phyloP scores from a whole-genome alignment of 2,113 vertebrate species.

The Peromyscus maniculatus region DNA sequence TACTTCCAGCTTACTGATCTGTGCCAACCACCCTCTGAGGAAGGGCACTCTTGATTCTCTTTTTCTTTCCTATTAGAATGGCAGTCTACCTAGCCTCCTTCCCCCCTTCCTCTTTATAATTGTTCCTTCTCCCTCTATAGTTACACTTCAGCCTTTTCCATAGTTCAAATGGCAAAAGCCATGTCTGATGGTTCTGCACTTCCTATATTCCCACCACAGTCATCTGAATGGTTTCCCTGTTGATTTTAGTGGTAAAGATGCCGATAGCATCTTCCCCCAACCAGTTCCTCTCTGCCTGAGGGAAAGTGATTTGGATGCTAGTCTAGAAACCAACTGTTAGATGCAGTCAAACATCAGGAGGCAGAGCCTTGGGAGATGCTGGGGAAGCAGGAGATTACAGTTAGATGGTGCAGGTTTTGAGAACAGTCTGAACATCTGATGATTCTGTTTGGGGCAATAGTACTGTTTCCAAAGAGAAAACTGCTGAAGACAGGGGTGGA shows the following conservation, averaged over 20 bases:
- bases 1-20: not conserved
- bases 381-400: constrained; percentile 45
- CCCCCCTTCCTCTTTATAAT: not conserved
- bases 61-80: not conserved
- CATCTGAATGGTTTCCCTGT: constrained; percentile 1
- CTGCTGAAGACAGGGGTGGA: constrained; percentile 10
- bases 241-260: constrained; percentile 6
- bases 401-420: constrained; percentile 1
- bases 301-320: not conserved
- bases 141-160: not conserved
- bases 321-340: not conserved
- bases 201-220: not conserved
- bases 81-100: too few relatives aligned
- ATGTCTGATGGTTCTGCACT: not conserved
- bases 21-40: not conserved
- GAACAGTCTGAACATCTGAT: not conserved
- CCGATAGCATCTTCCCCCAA: not conserved
- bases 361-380: not conserved
- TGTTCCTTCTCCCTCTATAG: not conserved
- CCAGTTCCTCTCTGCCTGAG: not conserved
- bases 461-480: constrained; percentile 13
- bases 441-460: not conserved
- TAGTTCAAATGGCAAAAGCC: not conserved
- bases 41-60: not conserved
- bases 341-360: constrained; percentile 14